Evolutionary conservation across 2,797 vertebrate species (phyloP), one percentile per base, ranked within the genome.

Genomic region (Peromyscus melanophrys): DNA sequence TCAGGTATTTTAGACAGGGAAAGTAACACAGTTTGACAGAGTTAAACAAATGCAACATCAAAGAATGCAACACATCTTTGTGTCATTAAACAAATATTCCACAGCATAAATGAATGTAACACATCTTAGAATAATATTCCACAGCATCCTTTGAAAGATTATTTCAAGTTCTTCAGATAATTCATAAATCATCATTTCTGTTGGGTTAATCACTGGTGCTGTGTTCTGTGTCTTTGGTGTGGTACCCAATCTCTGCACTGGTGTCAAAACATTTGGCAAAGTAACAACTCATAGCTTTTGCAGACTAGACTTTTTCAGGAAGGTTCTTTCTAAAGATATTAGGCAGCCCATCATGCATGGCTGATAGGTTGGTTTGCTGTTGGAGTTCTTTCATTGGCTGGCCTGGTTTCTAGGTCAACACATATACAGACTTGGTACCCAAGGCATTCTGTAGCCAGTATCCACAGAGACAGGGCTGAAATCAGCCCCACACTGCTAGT

Each of bases 401-500:
- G 7, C 12, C 34, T 69, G 19, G 46, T n/a, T 69, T 46, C 43
- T n/a, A 69, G 29, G 19, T 67, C 63, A 86, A n/a, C 21, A 69
- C 0, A 23, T 86, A 12, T 34, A 49, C 31, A 86, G 43, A n/a
- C 12, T 65, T 67, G 63, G 6, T 67, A n/a, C 29, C 46, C 23
- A 67, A 49, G 63, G 10, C 11, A 1, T 75, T 37, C 71, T 86
- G 34, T 10, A 55, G 6, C 43, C 4, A 52, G n/a, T 65, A 43
- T 67, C 34, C 65, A 23, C 27, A 52, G 43, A n/a, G 27, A 4
- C 17, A n/a, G 21, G 3, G 1, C 31, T 46, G 75, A 59, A 57
- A 23, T 13, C 0, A 9, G 16, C 2, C 10, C 3, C 3, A 16
- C 1, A n/a, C 19, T 69, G 11, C 31, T 67, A 21, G 31, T 25